Conservation (phyloP, 2,888 invertebrate species). For the Drosophila sordidula region DNA sequence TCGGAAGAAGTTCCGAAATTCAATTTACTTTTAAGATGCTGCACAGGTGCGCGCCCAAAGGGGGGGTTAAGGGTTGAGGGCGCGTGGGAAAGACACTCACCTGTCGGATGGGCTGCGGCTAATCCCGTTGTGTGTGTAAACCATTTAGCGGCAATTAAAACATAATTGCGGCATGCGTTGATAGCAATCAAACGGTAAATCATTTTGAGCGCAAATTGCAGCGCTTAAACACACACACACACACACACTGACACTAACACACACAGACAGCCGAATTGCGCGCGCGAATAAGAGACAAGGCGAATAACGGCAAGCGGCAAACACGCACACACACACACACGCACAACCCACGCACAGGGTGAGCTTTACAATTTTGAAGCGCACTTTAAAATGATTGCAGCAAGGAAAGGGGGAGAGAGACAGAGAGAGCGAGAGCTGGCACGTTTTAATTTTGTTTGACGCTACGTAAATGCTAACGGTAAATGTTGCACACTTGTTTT, state of each 20-base stretch:
- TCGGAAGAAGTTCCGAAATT: slow-evolving; percentile 54
- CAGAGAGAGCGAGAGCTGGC: neutral
- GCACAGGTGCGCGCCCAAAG: slow-evolving; percentile 5
- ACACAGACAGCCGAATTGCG: slow-evolving; percentile 40
- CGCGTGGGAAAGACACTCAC: slow-evolving; percentile 35
- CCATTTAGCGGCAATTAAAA: slow-evolving; percentile 77
- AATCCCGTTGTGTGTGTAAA: slow-evolving; percentile 72
- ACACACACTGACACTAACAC: slow-evolving; percentile 12
- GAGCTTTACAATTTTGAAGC: neutral
- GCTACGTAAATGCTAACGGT: slow-evolving; percentile 47
- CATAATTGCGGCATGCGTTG: slow-evolving; percentile 74
- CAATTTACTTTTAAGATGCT: slow-evolving; percentile 54
- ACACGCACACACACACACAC: slow-evolving; percentile 7
- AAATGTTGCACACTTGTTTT: slow-evolving; percentile 14
- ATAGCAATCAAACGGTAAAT: slow-evolving; percentile 71
- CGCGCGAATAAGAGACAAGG: slow-evolving; percentile 58
- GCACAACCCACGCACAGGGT: slow-evolving; percentile 1
- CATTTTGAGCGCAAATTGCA: slow-evolving; percentile 62
- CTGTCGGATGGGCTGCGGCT: slow-evolving; percentile 53
- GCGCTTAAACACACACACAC: slow-evolving; percentile 28
- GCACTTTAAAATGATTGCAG: slow-evolving; percentile 44
- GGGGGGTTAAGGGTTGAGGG: neutral
- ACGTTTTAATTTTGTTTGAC: slow-evolving; percentile 37
- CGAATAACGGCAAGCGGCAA: slow-evolving; percentile 12
- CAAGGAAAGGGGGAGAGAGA: slow-evolving; percentile 18